These are phyloP conservation scores for Pseudonaja textilis DNA, from an alignment of 2,113 vertebrate species.

Conservation along the genomic window DNA sequence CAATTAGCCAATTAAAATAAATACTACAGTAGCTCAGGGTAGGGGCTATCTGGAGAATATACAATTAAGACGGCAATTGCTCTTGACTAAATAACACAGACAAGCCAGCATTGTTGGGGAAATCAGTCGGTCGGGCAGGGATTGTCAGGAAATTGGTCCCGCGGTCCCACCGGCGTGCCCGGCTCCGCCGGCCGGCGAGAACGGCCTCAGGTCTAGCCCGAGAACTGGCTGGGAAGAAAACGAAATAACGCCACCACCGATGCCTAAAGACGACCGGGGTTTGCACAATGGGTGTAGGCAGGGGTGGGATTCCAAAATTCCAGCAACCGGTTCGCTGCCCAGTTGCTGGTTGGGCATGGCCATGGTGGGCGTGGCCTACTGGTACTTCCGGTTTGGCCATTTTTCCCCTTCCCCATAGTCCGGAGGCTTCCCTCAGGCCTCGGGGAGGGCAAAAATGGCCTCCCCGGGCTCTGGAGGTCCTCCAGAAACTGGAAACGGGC, in stretches of 20 bases:
- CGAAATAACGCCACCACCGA: background rate
- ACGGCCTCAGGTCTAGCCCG: background rate
- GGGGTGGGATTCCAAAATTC: too few species aligned
- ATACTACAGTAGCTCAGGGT: constrained; percentile 26
- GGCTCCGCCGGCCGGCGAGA: background rate
- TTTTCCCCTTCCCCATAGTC: too few species aligned
- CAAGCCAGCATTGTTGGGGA: constrained; percentile 15
- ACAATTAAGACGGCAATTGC: constrained; percentile 31
- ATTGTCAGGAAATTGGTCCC: background rate
- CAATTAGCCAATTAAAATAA: constrained; percentile 37
- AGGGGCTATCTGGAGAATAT: constrained; percentile 35
- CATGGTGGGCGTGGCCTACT: too few species aligned
- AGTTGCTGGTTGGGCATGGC: too few species aligned
- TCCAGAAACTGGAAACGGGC: too few species aligned
- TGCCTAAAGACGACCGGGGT: background rate
- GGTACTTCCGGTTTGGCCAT: too few species aligned
- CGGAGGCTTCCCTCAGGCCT: too few species aligned
- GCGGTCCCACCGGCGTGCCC: background rate
- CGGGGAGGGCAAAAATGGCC: too few species aligned
- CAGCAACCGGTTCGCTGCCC: too few species aligned
- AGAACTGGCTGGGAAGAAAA: background rate
- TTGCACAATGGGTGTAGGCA: background rate
- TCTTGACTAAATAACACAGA: constrained; percentile 33
- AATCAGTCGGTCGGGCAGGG: background rate
- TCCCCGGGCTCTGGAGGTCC: too few species aligned